These are phyloP conservation scores for Artemia franciscana DNA, from an alignment of 1,140 invertebrate species.

Conservation along the genomic window DNA sequence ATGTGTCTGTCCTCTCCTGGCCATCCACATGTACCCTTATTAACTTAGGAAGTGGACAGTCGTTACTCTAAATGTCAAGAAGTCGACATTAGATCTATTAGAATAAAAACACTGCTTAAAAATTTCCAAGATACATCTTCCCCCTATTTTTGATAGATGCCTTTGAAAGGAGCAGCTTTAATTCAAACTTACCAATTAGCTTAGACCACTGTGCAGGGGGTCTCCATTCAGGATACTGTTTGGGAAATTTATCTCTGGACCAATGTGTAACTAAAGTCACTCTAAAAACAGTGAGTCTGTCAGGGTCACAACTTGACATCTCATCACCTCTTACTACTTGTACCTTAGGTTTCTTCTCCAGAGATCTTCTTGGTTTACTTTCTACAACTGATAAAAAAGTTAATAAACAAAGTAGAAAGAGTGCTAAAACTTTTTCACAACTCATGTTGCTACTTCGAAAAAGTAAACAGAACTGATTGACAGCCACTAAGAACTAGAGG, in stretches of 20 bases:
- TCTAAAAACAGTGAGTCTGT: constrained; percentile 23
- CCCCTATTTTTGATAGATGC: too few relatives aligned
- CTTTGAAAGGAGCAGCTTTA: too few relatives aligned
- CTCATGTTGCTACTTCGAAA: not conserved
- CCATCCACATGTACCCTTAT: too few relatives aligned
- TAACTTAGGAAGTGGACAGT: too few relatives aligned
- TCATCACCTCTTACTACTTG: not conserved
- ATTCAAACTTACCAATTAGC: constrained; percentile 22
- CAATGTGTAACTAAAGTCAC: constrained; percentile 25
- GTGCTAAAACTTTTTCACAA: not conserved
- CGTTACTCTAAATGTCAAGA: too few relatives aligned
- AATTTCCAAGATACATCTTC: too few relatives aligned
- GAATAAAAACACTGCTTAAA: too few relatives aligned
- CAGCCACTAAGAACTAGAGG: not conserved
- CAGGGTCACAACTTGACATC: constrained; percentile 13
- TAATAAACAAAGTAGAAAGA: not conserved
- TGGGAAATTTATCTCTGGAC: constrained; percentile 25
- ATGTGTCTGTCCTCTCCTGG: too few relatives aligned
- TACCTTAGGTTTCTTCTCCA: not conserved
- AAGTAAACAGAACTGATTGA: not conserved
- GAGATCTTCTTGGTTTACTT: not conserved
- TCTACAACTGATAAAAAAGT: not conserved
- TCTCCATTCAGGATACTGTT: constrained; percentile 27
- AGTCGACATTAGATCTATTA: too few relatives aligned
- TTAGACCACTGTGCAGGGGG: constrained; percentile 30